phyloP scores from a whole-genome alignment of 2,888 invertebrate species.

The Ethmia dodecea region DNA sequence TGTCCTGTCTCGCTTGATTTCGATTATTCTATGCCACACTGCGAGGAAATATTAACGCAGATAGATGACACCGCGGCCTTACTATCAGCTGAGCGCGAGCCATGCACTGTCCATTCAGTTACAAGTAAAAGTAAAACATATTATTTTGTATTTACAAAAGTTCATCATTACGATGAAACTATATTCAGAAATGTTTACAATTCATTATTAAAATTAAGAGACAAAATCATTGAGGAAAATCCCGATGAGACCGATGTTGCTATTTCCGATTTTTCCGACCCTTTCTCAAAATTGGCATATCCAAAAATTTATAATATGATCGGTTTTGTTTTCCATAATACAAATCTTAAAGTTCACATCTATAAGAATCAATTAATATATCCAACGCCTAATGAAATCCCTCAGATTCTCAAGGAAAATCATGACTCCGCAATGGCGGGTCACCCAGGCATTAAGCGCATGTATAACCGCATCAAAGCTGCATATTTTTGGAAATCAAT shows the following conservation, averaged over 20 bases:
- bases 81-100: slow-evolving; percentile 5
- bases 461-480: slow-evolving; percentile 14
- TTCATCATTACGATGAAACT: slow-evolving; percentile 14
- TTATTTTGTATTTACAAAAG: slow-evolving; percentile 13
- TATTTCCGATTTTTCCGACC: background rate
- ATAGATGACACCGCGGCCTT: slow-evolving; percentile 2
- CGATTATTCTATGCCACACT: slow-evolving; percentile 12
- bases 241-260: slow-evolving; percentile 4
- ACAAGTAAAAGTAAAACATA: slow-evolving; percentile 6
- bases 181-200: slow-evolving; percentile 11
- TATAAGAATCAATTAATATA: slow-evolving; percentile 2
- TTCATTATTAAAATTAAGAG: slow-evolving; percentile 11
- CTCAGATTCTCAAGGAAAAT: slow-evolving; percentile 15
- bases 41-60: slow-evolving; percentile 7
- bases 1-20: slow-evolving; percentile 11
- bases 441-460: slow-evolving; percentile 19
- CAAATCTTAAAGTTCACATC: background rate
- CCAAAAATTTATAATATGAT: background rate
- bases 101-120: slow-evolving; percentile 1
- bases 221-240: slow-evolving; percentile 2
- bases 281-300: slow-evolving; percentile 1
- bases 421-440: slow-evolving; percentile 17
- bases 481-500: slow-evolving; percentile 16
- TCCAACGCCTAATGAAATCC: slow-evolving; percentile 17
- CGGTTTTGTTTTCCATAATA: background rate